Conservation (phyloP, 2,113 vertebrate species). For the Epinephelus lanceolatus region DNA sequence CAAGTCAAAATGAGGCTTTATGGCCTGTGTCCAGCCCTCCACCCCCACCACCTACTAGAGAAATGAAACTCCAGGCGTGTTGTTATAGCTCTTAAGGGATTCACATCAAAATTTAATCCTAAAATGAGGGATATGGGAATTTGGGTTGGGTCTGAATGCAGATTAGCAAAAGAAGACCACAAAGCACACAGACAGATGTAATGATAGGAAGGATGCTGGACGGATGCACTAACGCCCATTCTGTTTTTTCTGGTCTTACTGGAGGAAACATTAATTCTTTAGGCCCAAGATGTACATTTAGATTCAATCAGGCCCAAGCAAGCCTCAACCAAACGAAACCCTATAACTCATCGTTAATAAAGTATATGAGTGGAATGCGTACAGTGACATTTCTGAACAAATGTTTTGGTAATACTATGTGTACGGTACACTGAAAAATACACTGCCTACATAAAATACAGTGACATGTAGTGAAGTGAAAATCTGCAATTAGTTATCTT, state of each 20-base stretch:
- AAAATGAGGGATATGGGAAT: conserved; percentile 46
- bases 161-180: conserved; percentile 71
- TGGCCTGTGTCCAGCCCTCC: conserved; percentile 16
- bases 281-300: background rate
- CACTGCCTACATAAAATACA: conserved; percentile 1
- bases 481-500: background rate
- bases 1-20: conserved; percentile 14
- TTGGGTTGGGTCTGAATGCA: conserved; percentile 78
- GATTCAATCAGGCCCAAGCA: conserved; percentile 15
- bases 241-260: conserved; percentile 3
- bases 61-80: conserved; percentile 36
- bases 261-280: conserved; percentile 17
- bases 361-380: conserved; percentile 8
- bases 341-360: background rate
- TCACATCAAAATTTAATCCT: conserved; percentile 47
- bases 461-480: background rate
- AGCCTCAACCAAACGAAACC: conserved; percentile 6
- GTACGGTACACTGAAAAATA: background rate
- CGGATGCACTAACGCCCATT: conserved; percentile 51
- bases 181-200: conserved; percentile 76
- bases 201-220: conserved; percentile 65
- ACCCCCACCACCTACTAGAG: conserved; percentile 14
- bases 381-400: conserved; percentile 21
- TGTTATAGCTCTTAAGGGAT: conserved; percentile 32
- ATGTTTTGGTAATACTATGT: background rate